These are phyloP conservation scores for Cantharis rufa DNA, from an alignment of 2,888 invertebrate genomes.

Conservation along the genomic window DNA sequence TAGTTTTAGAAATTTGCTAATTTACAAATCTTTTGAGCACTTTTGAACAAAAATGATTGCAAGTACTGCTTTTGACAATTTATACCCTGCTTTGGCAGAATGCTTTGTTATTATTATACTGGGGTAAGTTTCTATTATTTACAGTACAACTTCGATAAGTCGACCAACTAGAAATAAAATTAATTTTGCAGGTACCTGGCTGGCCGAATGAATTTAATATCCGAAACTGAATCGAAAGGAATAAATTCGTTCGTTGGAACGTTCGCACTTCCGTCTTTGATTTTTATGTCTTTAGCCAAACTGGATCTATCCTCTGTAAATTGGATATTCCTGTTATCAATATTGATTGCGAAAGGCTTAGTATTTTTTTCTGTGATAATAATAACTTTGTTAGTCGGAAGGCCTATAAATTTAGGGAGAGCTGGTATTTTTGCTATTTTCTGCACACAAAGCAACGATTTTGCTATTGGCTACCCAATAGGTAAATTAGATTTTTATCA, in stretches of 20 bases:
- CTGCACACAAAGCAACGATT: constrained; percentile 96
- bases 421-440: constrained; percentile 94
- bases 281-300: constrained; percentile 86
- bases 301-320: constrained; percentile 83
- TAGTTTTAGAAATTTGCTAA: neutral
- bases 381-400: constrained; percentile 77
- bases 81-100: constrained; percentile 89
- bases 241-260: constrained; percentile 91
- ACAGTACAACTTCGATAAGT: neutral
- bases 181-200: constrained; percentile 71
- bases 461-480: constrained; percentile 94
- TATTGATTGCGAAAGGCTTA: constrained; percentile 82
- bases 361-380: constrained; percentile 81
- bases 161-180: neutral
- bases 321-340: constrained; percentile 87
- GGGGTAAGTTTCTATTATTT: constrained; percentile 67
- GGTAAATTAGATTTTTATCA: too few relatives aligned
- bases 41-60: constrained; percentile 11
- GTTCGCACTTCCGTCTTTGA: constrained; percentile 89
- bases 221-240: constrained; percentile 84
- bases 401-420: constrained; percentile 79
- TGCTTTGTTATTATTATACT: constrained; percentile 90
- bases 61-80: constrained; percentile 68
- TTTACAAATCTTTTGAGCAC: neutral
- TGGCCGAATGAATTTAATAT: constrained; percentile 80